Percentiles rank a stretch among this genome's conserved stretches.
Conservation (phyloP, 2,113 vertebrate species). For the Labeo catla region DNA sequence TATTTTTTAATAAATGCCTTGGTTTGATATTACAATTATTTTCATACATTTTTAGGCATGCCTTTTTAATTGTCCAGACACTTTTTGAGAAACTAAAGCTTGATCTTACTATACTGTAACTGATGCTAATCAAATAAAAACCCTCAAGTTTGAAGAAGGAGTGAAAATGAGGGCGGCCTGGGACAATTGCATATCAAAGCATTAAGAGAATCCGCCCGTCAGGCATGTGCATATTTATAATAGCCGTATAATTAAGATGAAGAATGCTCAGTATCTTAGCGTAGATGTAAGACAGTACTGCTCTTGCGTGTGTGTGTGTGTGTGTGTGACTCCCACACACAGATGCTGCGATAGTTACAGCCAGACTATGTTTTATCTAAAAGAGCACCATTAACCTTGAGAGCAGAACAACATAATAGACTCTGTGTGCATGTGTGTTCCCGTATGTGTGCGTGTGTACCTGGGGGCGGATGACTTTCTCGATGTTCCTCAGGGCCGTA, state of each 20-base stretch:
- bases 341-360: constrained; percentile 17
- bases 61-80: not conserved
- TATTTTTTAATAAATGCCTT: not conserved
- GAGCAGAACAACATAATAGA: constrained; percentile 44
- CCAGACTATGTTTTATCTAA: constrained; percentile 37
- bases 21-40: not conserved
- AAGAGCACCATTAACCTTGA: constrained; percentile 46
- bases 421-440: constrained; percentile 37
- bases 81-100: not conserved
- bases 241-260: constrained; percentile 33
- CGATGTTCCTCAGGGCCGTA: constrained; percentile 96
- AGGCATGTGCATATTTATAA: constrained; percentile 35
- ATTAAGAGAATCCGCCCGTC: constrained; percentile 2
- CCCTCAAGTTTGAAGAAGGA: not conserved
- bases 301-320: constrained; percentile 18
- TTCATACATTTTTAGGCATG: not conserved
- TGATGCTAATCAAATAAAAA: constrained; percentile 8
- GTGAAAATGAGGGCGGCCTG: not conserved
- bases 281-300: constrained; percentile 28
- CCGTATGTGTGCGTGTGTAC: constrained; percentile 70
- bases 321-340: constrained; percentile 32
- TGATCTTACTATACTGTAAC: constrained; percentile 8
- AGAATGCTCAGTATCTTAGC: constrained; percentile 24
- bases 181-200: constrained; percentile 33
- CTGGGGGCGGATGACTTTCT: constrained; percentile 98